Conservation (phyloP, 2,888 invertebrate genomes). For the Actias luna region DNA sequence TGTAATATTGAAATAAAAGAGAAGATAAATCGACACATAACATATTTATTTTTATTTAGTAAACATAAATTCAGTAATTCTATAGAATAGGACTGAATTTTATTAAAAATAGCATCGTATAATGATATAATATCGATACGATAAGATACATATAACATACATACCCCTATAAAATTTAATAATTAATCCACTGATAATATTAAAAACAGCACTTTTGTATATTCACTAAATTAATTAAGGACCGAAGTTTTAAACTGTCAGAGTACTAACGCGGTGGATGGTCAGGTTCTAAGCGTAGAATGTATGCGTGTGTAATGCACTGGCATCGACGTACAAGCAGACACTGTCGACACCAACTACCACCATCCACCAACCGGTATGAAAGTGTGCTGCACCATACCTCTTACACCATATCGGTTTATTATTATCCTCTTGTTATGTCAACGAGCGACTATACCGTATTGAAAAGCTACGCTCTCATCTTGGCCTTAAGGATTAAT, state of each 20-base stretch:
- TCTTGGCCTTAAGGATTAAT: too few species aligned
- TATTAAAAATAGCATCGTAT: background rate
- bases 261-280: constrained; percentile 6
- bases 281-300: constrained; percentile 27
- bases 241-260: background rate
- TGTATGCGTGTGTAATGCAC: constrained; percentile 49
- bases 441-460: constrained; percentile 34
- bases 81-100: background rate
- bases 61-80: too few species aligned
- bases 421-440: constrained; percentile 62
- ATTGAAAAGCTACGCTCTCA: constrained; percentile 2
- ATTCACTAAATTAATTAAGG: constrained; percentile 2
- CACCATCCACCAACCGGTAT: constrained; percentile 47
- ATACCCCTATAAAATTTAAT: background rate
- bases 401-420: constrained; percentile 64
- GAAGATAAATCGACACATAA: too few species aligned
- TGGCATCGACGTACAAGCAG: constrained; percentile 57
- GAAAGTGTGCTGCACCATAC: constrained; percentile 72
- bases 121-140: background rate
- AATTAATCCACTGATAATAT: background rate
- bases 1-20: too few species aligned
- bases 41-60: too few species aligned
- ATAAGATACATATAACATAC: background rate
- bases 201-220: background rate
- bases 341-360: constrained; percentile 48